Evolutionary conservation across 2,888 invertebrate species (phyloP), one percentile per base, ranked within the genome.

Genomic region (Bellardia pandia): DNA sequence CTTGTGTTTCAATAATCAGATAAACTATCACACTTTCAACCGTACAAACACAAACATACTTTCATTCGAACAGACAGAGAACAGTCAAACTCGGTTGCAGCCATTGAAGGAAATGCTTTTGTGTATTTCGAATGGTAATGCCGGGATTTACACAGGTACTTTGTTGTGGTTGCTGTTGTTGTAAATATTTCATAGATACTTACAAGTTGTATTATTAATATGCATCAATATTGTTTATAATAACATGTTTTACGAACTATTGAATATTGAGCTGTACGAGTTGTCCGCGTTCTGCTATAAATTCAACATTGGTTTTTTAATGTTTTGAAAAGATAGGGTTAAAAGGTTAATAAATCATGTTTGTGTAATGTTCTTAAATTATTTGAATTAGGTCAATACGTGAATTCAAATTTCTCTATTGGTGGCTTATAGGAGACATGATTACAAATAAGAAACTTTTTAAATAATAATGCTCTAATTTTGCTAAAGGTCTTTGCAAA

Each of bases 1-100:
- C 68, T 79, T 78, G 78, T 84, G 51, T 66, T 74, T 66, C 42
- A 37, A 42, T 79, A 74, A 85, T 79, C 85, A 79, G 79, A 79
- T 85, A 84, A 84, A 75, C 53, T 68, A 69, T 62, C 48, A 72
- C 69, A 71, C 68, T 60, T 69, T 33, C 42, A 48, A 40, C 33
- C 23, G 42, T 16, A 56, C 14, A 16, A 56, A 8, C 56, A 45
- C 37, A 71, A 45, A 7, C 9, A 76, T 40, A 51, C 62, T 60
- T 53, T 62, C n/a, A 51, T 69, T 48, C n/a, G 23, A 48, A 23
- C 56, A 58, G 3, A 58, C 14, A 13, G 3, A 7, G 11, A 11
- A 13, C 40, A 9, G 30, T 60, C 6, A 53, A 40, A 51, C 45
- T 45, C 30, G 33, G 3, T 62, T 62, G 45, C 4, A 48, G 37